Base-by-base conservation (phyloP, 2,888 invertebrate species). In the Antitype chi region DNA sequence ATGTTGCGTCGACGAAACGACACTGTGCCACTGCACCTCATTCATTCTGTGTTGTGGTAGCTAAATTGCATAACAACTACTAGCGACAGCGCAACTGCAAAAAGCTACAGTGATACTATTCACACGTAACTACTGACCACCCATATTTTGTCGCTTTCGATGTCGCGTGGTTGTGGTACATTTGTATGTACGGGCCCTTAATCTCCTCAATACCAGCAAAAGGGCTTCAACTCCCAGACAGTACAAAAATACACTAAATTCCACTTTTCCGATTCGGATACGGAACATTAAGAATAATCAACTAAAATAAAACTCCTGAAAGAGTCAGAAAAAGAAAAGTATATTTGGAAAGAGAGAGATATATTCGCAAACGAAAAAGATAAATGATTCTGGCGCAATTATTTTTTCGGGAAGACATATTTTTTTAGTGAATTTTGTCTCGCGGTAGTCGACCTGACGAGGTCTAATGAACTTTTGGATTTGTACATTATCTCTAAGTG, bases 341-440 rank as follows among this genome's bases (percentile, higher is more conserved):
- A 84, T 70, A 63, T 80, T 70, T 74, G 38, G 25, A 74, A 76
- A 71, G 64, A 76, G 52, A 70, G 49, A 76, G 20, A 76, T 70
- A 78, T 72, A 69, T 85, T 80, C 38, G 71, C 67, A 78, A 82
- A 81, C 57, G 78, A 68, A 76, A 70, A 89, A 89, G 88, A 88
- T 89, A 83, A 88, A 88, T 86, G 85, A 75, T 69, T 53, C 79
- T 64, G 85, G 66, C 86, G 79, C 82, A 87, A 86, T 87, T 82
- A 82, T 86, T 87, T 87, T 79, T 78, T 71, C 79, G 70, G 57
- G 62, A 69, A 78, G 38, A 49, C 74, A 71, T 79, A 64, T 82
- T 86, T 74, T 79, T 87, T 87, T 77, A 17, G 73, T 47, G 63
- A 76, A 72, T 80, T 85, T 77, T 52, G 55, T 75, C 32, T 76